Percentiles rank a stretch among this genome's conserved stretches.
Evolutionary conservation across 1,140 invertebrate species (phyloP).

Genomic region (Pollicipes pollicipes): DNA sequence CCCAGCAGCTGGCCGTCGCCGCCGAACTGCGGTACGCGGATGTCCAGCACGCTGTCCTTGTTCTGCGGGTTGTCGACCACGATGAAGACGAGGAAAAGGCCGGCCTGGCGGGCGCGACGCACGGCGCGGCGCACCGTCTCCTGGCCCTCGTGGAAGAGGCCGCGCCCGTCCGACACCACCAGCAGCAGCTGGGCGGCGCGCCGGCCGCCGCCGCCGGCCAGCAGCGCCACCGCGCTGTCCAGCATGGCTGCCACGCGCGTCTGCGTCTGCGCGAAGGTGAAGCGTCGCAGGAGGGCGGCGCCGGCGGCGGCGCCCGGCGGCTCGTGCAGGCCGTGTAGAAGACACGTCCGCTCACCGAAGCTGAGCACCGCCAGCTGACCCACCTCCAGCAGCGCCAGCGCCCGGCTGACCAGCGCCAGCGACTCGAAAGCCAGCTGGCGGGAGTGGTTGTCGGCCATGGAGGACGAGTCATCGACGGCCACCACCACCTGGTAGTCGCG

Average conservation of each 20-base stretch:
- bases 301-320: conserved; percentile 67
- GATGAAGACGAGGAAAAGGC: conserved; percentile 86
- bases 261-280: conserved; percentile 61
- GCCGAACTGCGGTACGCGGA: conserved; percentile 44
- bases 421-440: conserved; percentile 75
- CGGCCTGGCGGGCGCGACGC: conserved; percentile 50
- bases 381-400: conserved; percentile 78
- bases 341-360: conserved; percentile 69
- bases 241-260: conserved; percentile 62
- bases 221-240: conserved; percentile 48
- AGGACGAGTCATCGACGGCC: conserved; percentile 90
- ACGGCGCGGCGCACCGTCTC: conserved; percentile 57
- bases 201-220: conserved; percentile 24
- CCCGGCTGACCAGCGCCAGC: conserved; percentile 75
- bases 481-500: conserved; percentile 91
- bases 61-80: conserved; percentile 84
- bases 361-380: conserved; percentile 79
- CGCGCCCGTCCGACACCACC: conserved; percentile 80
- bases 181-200: conserved; percentile 70
- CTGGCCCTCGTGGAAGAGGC: conserved; percentile 75
- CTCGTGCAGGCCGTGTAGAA: conserved; percentile 70
- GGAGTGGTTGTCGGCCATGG: conserved; percentile 34
- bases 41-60: conserved; percentile 41
- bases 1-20: conserved; percentile 38
- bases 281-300: conserved; percentile 40